Evolutionary conservation across 2,888 invertebrate species (phyloP).

Genomic region (Acleris laterana): DNA sequence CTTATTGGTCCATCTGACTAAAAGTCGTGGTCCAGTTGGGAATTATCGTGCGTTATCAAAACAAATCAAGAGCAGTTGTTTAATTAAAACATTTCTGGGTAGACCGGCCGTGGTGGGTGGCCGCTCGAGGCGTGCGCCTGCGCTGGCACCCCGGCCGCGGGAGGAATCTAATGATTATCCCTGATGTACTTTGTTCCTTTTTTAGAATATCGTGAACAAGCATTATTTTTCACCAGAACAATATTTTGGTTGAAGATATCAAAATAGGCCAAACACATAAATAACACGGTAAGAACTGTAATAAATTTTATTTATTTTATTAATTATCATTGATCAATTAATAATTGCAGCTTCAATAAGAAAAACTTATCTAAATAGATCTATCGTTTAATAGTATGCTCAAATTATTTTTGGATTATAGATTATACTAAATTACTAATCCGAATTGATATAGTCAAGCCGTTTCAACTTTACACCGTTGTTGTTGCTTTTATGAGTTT

Average conservation of each 20-base stretch:
- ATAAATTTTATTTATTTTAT: no score
- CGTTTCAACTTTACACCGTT: no score
- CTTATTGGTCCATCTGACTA: conserved; percentile 50
- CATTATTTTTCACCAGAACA: conserved; percentile 46
- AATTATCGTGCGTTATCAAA: conserved; percentile 63
- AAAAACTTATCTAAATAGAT: background rate
- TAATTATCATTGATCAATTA: no score
- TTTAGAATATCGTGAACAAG: conserved; percentile 54
- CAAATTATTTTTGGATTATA: no score
- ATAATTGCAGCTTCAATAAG: no score
- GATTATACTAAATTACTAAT: no score
- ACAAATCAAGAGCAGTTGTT: conserved; percentile 63
- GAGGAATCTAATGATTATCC: conserved; percentile 65
- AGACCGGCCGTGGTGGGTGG: conserved; percentile 65
- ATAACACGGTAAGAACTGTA: no score
- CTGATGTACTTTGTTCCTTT: conserved; percentile 56
- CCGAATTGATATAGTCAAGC: no score
- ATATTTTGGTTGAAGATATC: conserved; percentile 18
- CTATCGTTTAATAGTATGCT: conserved; percentile 1
- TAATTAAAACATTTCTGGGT: conserved; percentile 64
- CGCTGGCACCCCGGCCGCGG: conserved; percentile 48
- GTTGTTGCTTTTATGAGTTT: background rate
- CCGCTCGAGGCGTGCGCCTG: conserved; percentile 56
- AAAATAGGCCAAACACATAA: no score
- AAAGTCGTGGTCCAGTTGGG: conserved; percentile 50